A percentile compares a stretch with the other conserved stretches of the same genome.
Conservation (phyloP, 2,888 invertebrate genomes). For the Mythimna albipuncta region DNA sequence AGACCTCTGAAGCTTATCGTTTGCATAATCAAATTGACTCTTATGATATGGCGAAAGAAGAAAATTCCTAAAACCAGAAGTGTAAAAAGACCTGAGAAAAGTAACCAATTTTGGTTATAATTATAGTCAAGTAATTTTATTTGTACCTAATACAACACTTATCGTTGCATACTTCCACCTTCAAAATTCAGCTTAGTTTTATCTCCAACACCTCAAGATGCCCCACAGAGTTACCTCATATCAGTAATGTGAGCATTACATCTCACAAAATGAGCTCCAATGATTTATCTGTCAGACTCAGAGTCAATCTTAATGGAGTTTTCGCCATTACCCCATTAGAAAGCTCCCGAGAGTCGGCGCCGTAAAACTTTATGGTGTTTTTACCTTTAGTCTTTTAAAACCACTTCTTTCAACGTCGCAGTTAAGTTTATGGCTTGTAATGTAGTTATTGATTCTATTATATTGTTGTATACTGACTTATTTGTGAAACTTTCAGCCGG, state of each 20-base stretch:
- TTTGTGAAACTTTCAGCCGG: not conserved
- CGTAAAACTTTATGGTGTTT: constrained; percentile 58
- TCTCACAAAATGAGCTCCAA: constrained; percentile 28
- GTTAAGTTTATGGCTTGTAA: constrained; percentile 14
- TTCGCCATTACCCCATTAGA: constrained; percentile 62
- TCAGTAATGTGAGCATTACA: constrained; percentile 38
- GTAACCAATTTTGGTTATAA: too few species aligned
- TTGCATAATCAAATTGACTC: not conserved
- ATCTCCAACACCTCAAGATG: not conserved
- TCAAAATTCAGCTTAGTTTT: not conserved
- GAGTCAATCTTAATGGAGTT: constrained; percentile 60
- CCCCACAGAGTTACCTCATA: constrained; percentile 8
- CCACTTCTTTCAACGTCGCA: constrained; percentile 40
- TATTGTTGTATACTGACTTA: not conserved
- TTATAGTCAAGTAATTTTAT: too few species aligned
- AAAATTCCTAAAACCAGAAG: too few species aligned
- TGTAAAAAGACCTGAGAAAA: too few species aligned
- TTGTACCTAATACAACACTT: not conserved
- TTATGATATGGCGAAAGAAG: too few species aligned
- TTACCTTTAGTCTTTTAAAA: constrained; percentile 50
- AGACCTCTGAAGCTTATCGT: too few species aligned
- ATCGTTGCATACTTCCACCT: not conserved
- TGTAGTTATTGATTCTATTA: not conserved
- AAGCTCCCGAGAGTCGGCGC: constrained; percentile 38
- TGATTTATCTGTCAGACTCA: constrained; percentile 50